Evolutionary conservation across 1,140 invertebrate genomes (phyloP), one percentile per base, ranked within the genome.

Genomic region (Lethrus apterus): DNA sequence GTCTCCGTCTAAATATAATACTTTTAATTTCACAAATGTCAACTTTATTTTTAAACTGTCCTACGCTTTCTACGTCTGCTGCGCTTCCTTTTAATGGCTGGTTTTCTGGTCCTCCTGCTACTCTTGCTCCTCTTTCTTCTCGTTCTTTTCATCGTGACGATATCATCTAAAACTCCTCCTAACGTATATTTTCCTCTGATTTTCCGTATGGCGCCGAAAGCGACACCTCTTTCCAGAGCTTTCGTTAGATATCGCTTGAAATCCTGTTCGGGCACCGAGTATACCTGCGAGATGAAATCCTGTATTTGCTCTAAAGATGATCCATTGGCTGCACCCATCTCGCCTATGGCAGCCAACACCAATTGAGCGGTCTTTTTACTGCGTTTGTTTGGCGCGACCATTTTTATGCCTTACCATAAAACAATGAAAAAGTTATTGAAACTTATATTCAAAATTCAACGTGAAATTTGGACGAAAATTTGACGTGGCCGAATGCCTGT

Each of bases 171-270:
- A 9, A 33, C 32, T 13, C 32, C 18, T 8, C 32, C 32, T 11
- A 33, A 17, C 4, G 14, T 15, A 4, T 33, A 33, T 14, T 9
- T 3, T 7, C 35, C 35, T 4, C 4, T 20, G 2, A n/a, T 7
- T 19, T 38, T 18, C 19, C 21, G 18, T 5, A 38, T 38, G 8
- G 35, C 35, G 5, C 35, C 35, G 35, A 38, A 38, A 3, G 35
- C 35, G 9, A 38, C 18, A 9, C 35, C 35, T 7, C n/a, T 14
- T 38, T 38, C 35, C 8, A 38, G 8, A 14, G 35, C 35, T 9
- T 18, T 38, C n/a, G 2, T 18, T 9, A 38, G 17, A n/a, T 38
- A 38, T 38, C 21, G 18, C 4, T 10, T 7, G 11, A 38, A 18
- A n/a, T 38, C 35, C 11, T 21, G 15, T 4, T 38, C 13, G 3